Conservation (phyloP, 2,888 invertebrate genomes). For the Andrena camellia region DNA sequence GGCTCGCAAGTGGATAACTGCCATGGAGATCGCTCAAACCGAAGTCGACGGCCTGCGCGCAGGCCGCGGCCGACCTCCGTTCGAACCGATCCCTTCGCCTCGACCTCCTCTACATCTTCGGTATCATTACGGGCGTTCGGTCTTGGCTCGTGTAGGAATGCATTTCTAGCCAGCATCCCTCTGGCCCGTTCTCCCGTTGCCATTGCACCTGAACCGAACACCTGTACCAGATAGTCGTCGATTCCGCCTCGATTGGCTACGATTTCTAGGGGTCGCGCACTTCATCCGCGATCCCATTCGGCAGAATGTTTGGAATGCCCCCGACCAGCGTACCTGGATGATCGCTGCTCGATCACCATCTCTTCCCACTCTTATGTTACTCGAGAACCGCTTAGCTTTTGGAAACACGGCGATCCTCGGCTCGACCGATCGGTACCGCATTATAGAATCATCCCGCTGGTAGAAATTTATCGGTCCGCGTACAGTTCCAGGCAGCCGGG, state of each 20-base stretch:
- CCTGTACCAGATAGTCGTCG: conserved; percentile 63
- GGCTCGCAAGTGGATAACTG: conserved; percentile 81
- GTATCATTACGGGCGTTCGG: conserved; percentile 74
- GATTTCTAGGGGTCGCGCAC: conserved; percentile 70
- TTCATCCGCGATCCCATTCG: conserved; percentile 66
- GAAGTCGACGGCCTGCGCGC: conserved; percentile 54
- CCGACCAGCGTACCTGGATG: conserved; percentile 5
- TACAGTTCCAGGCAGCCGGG: conserved; percentile 14
- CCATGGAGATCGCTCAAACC: conserved; percentile 76
- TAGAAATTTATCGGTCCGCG: conserved; percentile 4
- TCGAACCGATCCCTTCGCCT: conserved; percentile 65
- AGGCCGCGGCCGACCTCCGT: conserved; percentile 54
- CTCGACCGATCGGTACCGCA: too few species aligned
- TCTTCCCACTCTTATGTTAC: not conserved
- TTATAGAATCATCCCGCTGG: too few species aligned
- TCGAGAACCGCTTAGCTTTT: not conserved
- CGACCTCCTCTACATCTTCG: conserved; percentile 71
- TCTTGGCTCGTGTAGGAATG: conserved; percentile 77
- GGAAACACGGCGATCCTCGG: too few species aligned
- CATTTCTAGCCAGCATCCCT: conserved; percentile 54
- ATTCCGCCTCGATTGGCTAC: conserved; percentile 60
- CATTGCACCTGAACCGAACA: conserved; percentile 68
- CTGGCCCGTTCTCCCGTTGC: conserved; percentile 42
- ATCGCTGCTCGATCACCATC: conserved; percentile 3
- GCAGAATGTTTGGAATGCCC: conserved; percentile 35